A percentile compares a stretch with the other conserved stretches of the same genome.
Evolutionary conservation across 2,888 invertebrate genomes (phyloP).

Genomic region (Dicyrtoma fusca): DNA sequence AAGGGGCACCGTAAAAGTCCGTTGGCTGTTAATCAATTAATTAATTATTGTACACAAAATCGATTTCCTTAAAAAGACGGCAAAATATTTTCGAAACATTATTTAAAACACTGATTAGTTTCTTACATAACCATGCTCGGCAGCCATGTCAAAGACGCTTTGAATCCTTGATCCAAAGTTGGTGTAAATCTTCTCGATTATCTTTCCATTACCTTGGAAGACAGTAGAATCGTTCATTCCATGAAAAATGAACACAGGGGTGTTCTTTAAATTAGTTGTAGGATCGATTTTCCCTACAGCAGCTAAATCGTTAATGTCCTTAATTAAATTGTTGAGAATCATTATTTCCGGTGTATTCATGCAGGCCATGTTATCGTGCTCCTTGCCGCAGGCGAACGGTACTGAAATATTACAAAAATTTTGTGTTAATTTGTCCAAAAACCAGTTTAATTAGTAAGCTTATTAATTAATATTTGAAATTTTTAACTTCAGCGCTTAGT

Average conservation of each 20-base stretch:
- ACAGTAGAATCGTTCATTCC: conserved; percentile 37
- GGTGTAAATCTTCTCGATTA: conserved; percentile 37
- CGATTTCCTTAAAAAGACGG: not conserved
- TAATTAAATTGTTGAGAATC: conserved; percentile 31
- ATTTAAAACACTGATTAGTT: too few relatives aligned
- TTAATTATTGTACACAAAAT: not conserved
- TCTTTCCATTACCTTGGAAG: not conserved
- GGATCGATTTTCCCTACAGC: conserved; percentile 56
- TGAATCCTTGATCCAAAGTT: conserved; percentile 16
- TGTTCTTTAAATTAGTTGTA: conserved; percentile 55
- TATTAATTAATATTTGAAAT: too few relatives aligned
- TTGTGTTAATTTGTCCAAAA: too few relatives aligned
- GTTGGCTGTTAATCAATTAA: conserved; percentile 57
- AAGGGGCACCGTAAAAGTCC: conserved; percentile 54
- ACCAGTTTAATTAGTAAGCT: too few relatives aligned
- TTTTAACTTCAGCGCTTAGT: too few relatives aligned
- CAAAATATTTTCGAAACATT: too few relatives aligned
- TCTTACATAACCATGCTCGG: conserved; percentile 38
- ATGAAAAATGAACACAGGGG: conserved; percentile 46
- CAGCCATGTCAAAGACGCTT: conserved; percentile 32
- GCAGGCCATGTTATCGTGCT: conserved; percentile 41
- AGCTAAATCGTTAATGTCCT: conserved; percentile 38
- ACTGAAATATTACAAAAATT: conserved; percentile 32
- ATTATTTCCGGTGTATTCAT: conserved; percentile 37
- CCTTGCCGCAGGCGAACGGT: conserved; percentile 45